Percentiles rank a stretch among this genome's conserved stretches.
Conservation (phyloP, 35 echinoderm and acorn worm genomes). For the Stichopus chloronotus region DNA sequence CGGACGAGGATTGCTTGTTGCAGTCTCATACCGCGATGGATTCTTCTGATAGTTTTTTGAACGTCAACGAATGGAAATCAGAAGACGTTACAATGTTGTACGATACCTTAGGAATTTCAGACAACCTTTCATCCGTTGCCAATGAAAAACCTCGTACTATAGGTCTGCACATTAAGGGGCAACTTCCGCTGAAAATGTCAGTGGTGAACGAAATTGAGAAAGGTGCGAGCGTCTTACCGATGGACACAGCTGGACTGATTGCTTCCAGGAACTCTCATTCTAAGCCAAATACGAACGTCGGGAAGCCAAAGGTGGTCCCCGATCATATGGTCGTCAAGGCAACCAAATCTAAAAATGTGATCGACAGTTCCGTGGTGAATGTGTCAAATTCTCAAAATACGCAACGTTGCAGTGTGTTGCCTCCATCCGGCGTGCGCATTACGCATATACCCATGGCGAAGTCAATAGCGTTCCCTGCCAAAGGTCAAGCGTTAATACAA, state of each 20-base stretch:
- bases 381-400: background rate
- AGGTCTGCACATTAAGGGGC: slow-evolving; percentile 18
- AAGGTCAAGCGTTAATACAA: slow-evolving; percentile 28
- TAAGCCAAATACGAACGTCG: slow-evolving; percentile 17
- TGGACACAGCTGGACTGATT: slow-evolving; percentile 15
- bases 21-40: background rate
- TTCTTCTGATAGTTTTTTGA: background rate
- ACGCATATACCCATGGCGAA: slow-evolving; percentile 82
- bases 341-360: background rate
- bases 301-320: background rate
- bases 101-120: slow-evolving; percentile 27
- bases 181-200: slow-evolving; percentile 21
- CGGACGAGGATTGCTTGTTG: background rate
- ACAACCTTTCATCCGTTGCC: background rate
- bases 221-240: background rate
- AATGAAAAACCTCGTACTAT: slow-evolving; percentile 26
- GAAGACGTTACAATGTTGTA: slow-evolving; percentile 37
- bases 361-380: background rate
- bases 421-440: slow-evolving; percentile 90
- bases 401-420: slow-evolving; percentile 50
- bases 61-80: slow-evolving; percentile 46
- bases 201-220: slow-evolving; percentile 20
- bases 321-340: background rate
- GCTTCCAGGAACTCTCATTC: slow-evolving; percentile 28
- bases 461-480: background rate